Evolutionary conservation across 2,888 invertebrate genomes (phyloP).

Genomic region (Polydesmus complanatus): DNA sequence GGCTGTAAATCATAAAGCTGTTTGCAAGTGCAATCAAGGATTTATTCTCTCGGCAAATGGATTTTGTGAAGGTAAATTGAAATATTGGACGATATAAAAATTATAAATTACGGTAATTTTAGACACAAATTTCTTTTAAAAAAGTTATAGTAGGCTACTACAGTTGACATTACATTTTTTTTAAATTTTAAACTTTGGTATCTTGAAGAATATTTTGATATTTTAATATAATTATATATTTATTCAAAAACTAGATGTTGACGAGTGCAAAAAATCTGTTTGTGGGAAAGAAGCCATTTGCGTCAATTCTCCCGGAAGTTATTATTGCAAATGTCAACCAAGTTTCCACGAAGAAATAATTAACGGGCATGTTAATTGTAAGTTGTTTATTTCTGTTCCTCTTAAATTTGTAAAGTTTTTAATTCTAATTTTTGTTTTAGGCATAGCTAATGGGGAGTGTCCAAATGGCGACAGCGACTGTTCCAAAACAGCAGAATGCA

Average conservation of each 20-base stretch:
- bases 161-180: too few relatives aligned
- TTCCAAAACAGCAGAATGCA: conserved; percentile 44
- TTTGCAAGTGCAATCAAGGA: conserved; percentile 61
- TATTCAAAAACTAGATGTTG: conserved; percentile 42
- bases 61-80: conserved; percentile 41
- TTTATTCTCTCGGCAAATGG: conserved; percentile 48
- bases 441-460: conserved; percentile 42
- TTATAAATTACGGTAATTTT: background rate
- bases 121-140: too few relatives aligned
- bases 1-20: conserved; percentile 52
- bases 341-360: conserved; percentile 32
- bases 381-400: conserved; percentile 3
- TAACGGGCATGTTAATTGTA: conserved; percentile 17
- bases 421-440: background rate
- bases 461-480: conserved; percentile 26
- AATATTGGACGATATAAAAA: background rate
- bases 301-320: conserved; percentile 62
- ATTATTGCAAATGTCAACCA: conserved; percentile 57
- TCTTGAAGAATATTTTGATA: background rate
- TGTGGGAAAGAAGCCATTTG: conserved; percentile 67
- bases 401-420: background rate
- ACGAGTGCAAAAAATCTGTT: conserved; percentile 59
- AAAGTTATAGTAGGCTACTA: too few relatives aligned
- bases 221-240: background rate
- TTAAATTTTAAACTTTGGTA: background rate